phyloP scores from a whole-genome alignment of 2,888 invertebrate species.

The Steinernema carpocapsae region DNA sequence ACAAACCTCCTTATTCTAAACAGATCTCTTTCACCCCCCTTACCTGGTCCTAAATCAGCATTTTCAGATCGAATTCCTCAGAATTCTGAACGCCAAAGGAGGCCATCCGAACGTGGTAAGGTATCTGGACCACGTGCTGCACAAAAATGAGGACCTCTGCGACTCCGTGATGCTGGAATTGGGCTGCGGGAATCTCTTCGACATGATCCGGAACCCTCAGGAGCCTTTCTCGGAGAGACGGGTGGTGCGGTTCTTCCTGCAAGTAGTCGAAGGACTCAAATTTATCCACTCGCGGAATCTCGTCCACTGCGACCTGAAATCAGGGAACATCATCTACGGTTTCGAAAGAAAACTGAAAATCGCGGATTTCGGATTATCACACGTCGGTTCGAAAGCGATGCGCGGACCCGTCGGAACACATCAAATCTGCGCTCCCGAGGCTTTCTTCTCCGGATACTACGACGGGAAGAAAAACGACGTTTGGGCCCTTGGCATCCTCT shows the following conservation, averaged over 20 bases:
- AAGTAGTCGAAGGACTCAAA: not conserved
- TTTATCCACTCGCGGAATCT: not conserved
- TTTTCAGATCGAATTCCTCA: not conserved
- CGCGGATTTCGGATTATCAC: not conserved
- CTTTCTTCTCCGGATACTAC: not conserved
- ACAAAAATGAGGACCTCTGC: not conserved
- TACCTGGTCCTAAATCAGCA: not conserved
- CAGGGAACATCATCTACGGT: not conserved
- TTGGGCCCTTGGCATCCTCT: not conserved
- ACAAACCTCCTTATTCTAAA: too few species aligned
- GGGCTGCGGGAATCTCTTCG: not conserved
- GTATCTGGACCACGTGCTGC: not conserved
- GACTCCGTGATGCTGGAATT: conserved; percentile 1
- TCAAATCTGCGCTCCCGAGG: not conserved
- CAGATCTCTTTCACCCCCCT: not conserved
- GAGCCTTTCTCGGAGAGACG: not conserved
- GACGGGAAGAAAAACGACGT: not conserved
- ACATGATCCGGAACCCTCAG: not conserved
- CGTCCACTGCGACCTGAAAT: not conserved
- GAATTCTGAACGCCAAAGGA: not conserved
- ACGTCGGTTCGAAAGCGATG: not conserved
- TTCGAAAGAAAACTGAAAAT: not conserved
- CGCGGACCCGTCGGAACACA: conserved; percentile 3
- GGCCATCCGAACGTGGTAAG: not conserved
- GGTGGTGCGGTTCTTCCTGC: not conserved